Evolutionary conservation across 2,888 invertebrate species (phyloP), one percentile per base, ranked within the genome.

Genomic region (Colostygia pectinataria): DNA sequence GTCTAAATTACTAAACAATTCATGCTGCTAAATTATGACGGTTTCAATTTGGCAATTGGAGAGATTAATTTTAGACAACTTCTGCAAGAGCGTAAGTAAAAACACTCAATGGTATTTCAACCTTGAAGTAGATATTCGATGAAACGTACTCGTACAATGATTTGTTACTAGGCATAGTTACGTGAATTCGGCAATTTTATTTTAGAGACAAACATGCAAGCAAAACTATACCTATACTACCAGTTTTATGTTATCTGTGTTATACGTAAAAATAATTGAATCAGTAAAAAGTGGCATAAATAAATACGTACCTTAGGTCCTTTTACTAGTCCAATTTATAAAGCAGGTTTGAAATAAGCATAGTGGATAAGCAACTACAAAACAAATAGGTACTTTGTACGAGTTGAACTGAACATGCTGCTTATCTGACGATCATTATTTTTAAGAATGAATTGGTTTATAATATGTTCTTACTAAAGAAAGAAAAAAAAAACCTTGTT

Each of bases 391-490:
- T n/a, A n/a, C n/a, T n/a, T n/a, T 31, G 32, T 33, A 12, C 4
- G 23, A 12, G n/a, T 18, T 6, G 38, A 13, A 1, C 14, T 5
- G 6, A 38, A 36, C 46, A 45, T 42, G 41, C 49, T 43, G 9
- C 52, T 59, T 58, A 56, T 63, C 63, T 52, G 63, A 65, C 68
- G 66, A 70, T 54, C 64, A 70, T 66, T 64, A 61, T 65, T 50
- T 64, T 63, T 58, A 27, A 8, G 4, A 18, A 18, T n/a, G n/a
- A n/a, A n/a, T n/a, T n/a, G n/a, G 4, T 18, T 18, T 18, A 18
- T 18, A 18, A 18, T 18, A 3, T 18, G 18, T 18, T 3, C 18
- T 18, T 18, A 18, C n/a, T n/a, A n/a, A n/a, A n/a, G n/a, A n/a
- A n/a, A n/a, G n/a, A n/a, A n/a, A n/a, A n/a, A n/a, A n/a, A n/a